A percentile compares a stretch with the other conserved stretches of the same genome.
Conservation (phyloP, 2,113 vertebrate genomes). For the Melanostigma gelatinosum region DNA sequence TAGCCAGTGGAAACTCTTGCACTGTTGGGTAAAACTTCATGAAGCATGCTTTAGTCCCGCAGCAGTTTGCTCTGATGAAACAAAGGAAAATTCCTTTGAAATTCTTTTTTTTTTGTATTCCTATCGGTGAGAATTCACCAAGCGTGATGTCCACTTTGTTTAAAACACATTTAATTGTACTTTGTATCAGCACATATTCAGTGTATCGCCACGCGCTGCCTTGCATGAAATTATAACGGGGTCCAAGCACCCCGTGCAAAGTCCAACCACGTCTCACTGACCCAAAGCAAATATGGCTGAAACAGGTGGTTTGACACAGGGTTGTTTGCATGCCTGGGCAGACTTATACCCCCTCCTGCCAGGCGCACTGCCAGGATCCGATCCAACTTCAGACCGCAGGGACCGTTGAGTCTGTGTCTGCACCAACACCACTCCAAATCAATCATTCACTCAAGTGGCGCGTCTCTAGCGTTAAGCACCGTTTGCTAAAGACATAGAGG, state of each 20-base stretch:
- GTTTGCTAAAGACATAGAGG: not conserved
- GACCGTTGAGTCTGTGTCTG: constrained; percentile 18
- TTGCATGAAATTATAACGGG: constrained; percentile 2
- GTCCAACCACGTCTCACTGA: constrained; percentile 21
- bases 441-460: not conserved
- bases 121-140: not conserved
- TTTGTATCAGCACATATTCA: not conserved
- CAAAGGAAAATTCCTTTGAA: not conserved
- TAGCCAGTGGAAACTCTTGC: not conserved
- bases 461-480: not conserved
- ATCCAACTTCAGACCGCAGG: constrained; percentile 10
- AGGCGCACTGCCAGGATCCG: constrained; percentile 22
- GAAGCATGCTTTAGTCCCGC: not conserved
- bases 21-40: not conserved
- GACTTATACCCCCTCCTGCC: constrained; percentile 22
- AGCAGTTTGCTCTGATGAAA: not conserved
- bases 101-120: not conserved
- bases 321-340: constrained; percentile 31
- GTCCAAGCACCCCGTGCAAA: constrained; percentile 15
- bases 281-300: constrained; percentile 31
- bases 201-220: not conserved
- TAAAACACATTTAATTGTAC: constrained; percentile 4
- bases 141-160: not conserved
- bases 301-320: constrained; percentile 8
- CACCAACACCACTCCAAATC: constrained; percentile 12